phyloP scores from a whole-genome alignment of 2,113 vertebrate genomes.

The Osmerus mordax region DNA sequence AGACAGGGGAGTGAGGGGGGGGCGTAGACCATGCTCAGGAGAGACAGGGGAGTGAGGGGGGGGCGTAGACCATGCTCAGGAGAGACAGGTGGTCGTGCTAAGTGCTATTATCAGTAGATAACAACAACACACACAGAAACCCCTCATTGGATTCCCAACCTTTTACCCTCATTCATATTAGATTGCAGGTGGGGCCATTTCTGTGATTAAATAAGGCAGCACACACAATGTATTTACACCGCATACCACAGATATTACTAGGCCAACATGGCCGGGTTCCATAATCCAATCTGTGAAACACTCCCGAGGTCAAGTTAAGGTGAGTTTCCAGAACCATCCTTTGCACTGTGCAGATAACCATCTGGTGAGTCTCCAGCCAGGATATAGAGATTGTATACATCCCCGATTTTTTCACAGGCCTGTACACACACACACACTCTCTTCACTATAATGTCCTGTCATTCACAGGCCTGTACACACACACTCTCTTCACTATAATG shows the following conservation, averaged over 20 bases:
- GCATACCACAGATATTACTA: constrained; percentile 16
- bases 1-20: constrained; percentile 22
- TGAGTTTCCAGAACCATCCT: constrained; percentile 4
- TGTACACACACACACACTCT: neutral
- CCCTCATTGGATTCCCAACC: constrained; percentile 6
- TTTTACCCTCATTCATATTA: neutral
- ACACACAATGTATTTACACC: constrained; percentile 20
- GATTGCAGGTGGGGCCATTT: neutral
- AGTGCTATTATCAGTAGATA: neutral
- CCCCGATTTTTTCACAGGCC: neutral
- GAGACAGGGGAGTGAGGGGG: constrained; percentile 12
- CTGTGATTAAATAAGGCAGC: constrained; percentile 6
- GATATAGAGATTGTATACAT: constrained; percentile 1
- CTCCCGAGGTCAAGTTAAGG: constrained; percentile 4
- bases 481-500: neutral
- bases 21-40: no score
- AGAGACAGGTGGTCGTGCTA: constrained; percentile 31
- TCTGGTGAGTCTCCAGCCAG: constrained; percentile 21
- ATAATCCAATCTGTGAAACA: constrained; percentile 28
- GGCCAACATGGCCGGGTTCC: constrained; percentile 5
- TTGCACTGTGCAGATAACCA: neutral
- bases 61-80: constrained; percentile 41
- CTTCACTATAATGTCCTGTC: neutral
- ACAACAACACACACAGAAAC: neutral
- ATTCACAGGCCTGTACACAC: neutral